These are phyloP conservation scores for Danionella cerebrum DNA, from an alignment of 2,113 vertebrate genomes.

Conservation along the genomic window DNA sequence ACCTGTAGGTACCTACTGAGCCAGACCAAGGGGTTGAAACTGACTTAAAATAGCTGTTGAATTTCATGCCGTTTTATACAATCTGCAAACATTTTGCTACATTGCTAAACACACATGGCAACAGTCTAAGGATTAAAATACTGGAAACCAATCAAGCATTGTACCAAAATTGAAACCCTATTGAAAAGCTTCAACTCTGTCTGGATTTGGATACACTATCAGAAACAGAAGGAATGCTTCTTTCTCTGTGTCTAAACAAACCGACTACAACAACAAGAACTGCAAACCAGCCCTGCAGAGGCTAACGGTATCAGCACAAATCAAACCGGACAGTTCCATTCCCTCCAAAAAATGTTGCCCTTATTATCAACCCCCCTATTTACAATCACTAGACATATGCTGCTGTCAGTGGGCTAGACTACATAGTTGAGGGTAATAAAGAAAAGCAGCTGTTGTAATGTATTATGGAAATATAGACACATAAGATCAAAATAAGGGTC, in stretches of 20 bases:
- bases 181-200: slow-evolving; percentile 5
- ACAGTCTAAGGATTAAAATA: too few relatives aligned
- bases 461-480: slow-evolving; percentile 16
- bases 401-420: neutral
- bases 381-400: slow-evolving; percentile 3
- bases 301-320: neutral
- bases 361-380: neutral
- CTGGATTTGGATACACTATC: neutral
- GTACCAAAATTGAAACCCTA: too few relatives aligned
- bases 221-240: neutral
- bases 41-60: too few relatives aligned
- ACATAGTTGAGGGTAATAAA: neutral
- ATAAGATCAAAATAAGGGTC: too few relatives aligned
- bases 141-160: too few relatives aligned
- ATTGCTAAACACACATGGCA: too few relatives aligned
- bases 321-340: slow-evolving; percentile 13
- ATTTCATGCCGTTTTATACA: too few relatives aligned
- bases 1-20: too few relatives aligned
- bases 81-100: too few relatives aligned
- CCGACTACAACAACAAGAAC: slow-evolving; percentile 22
- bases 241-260: neutral
- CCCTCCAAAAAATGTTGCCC: slow-evolving; percentile 5
- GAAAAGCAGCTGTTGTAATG: slow-evolving; percentile 7
- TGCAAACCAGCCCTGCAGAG: neutral
- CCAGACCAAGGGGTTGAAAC: too few relatives aligned